A percentile compares a stretch with the other conserved stretches of the same genome.
These are phyloP conservation scores for Steinernema scapterisci DNA, from an alignment of 2,888 invertebrate genomes.

Conservation along the genomic window DNA sequence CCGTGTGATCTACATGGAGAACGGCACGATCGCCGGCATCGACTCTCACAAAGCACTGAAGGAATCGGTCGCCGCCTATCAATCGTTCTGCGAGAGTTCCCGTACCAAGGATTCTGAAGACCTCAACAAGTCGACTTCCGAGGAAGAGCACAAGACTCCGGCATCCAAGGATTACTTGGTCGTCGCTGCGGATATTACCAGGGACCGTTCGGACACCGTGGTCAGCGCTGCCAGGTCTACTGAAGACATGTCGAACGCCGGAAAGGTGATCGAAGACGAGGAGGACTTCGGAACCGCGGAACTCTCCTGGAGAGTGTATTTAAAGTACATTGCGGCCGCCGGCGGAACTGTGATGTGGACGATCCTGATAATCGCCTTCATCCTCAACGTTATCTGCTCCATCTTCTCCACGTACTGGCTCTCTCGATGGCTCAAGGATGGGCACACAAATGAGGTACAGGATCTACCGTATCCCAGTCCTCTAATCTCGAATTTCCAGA, in stretches of 20 bases:
- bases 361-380: slow-evolving; percentile 67
- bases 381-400: slow-evolving; percentile 72
- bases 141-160: slow-evolving; percentile 35
- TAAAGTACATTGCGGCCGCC: slow-evolving; percentile 71
- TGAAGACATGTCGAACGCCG: slow-evolving; percentile 41
- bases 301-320: neutral
- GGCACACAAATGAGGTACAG: slow-evolving; percentile 56
- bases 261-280: slow-evolving; percentile 68
- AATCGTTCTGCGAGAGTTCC: slow-evolving; percentile 15
- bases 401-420: slow-evolving; percentile 75
- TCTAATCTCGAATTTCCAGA: slow-evolving; percentile 31
- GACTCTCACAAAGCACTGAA: slow-evolving; percentile 73
- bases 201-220: slow-evolving; percentile 17
- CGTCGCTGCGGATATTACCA: slow-evolving; percentile 6
- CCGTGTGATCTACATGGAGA: slow-evolving; percentile 73
- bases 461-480: neutral
- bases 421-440: slow-evolving; percentile 72
- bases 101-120: neutral
- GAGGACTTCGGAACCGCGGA: slow-evolving; percentile 59
- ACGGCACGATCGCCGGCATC: slow-evolving; percentile 72
- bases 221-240: slow-evolving; percentile 27
- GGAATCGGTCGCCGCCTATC: slow-evolving; percentile 42
- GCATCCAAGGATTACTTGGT: slow-evolving; percentile 28
- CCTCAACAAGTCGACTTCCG: slow-evolving; percentile 28
- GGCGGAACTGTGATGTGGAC: slow-evolving; percentile 70